These are phyloP conservation scores for Aquatica leii DNA, from an alignment of 2,888 invertebrate species.

Conservation along the genomic window DNA sequence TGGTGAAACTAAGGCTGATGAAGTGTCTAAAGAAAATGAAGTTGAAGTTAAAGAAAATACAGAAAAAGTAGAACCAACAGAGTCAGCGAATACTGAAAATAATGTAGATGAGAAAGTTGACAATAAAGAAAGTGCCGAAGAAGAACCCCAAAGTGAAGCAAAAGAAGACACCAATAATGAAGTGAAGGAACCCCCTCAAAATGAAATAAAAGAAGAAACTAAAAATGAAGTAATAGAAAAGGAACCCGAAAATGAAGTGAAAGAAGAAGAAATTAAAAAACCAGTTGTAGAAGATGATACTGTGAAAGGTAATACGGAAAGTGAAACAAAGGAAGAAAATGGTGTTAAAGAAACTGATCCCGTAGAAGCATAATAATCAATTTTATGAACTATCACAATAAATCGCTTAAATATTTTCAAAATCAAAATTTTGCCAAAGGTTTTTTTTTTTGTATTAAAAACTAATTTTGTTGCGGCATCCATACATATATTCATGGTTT, in stretches of 20 bases:
- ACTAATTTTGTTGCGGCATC: slow-evolving; percentile 13
- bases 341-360: slow-evolving; percentile 16
- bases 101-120: slow-evolving; percentile 41
- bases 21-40: background rate
- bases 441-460: slow-evolving; percentile 2
- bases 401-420: slow-evolving; percentile 9
- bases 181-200: slow-evolving; percentile 16
- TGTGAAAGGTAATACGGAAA: background rate
- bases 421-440: slow-evolving; percentile 29
- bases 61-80: slow-evolving; percentile 39
- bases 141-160: slow-evolving; percentile 28
- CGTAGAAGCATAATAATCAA: slow-evolving; percentile 10
- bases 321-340: slow-evolving; percentile 24
- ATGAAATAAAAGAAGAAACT: slow-evolving; percentile 40
- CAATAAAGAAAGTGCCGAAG: slow-evolving; percentile 28
- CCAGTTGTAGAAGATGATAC: slow-evolving; percentile 26
- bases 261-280: slow-evolving; percentile 6
- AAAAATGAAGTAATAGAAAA: slow-evolving; percentile 23
- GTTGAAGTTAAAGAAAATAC: slow-evolving; percentile 5
- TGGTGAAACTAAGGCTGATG: slow-evolving; percentile 46
- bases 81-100: slow-evolving; percentile 34
- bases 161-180: slow-evolving; percentile 39
- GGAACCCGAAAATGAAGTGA: background rate
- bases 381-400: background rate
- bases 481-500: slow-evolving; percentile 18